Evolutionary conservation across 2,113 vertebrate species (phyloP), one percentile per base, ranked within the genome.

Genomic region (Hippocampus barbouri): DNA sequence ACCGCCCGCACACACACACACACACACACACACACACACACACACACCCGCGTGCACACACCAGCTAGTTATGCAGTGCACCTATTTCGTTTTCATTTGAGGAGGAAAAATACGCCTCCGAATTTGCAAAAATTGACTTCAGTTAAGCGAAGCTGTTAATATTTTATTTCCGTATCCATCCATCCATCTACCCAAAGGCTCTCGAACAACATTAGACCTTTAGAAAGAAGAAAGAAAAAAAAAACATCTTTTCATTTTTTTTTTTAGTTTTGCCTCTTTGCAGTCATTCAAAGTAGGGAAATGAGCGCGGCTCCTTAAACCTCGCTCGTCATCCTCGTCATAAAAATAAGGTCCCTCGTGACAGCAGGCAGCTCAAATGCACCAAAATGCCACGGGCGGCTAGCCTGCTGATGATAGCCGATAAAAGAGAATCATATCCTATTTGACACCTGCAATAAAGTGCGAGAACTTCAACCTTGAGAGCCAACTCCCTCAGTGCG

Each of bases 391-490:
- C 85, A 88, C 81, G 43, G 75, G 77, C 67, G 79, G 82, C 78
- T 82, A 57, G 68, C 79, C 81, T 72, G 74, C 81, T 75, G 82
- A 86, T 85, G 88, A 86, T 74, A 77, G 82, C 75, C 74, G 79
- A 89, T 90, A 90, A 90, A 91, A 88, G 80, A 85, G 88, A 89
- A 89, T 85, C 87, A 89, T 89, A 87, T 87, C 87, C 83, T 82
- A 89, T 89, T 91, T 90, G 89, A 91, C 88, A 87, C 84, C 80
- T 74, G 85, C 86, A 83, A 85, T 89, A 89, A 88, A 89, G 82
- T 66, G 83, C n/a, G 75, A 70, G 86, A 89, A 89, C 86, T 88
- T 89, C 88, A 87, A 91, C 88, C 88, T 90, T 90, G 88, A 88
- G 89, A 85, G 84, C 72, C 86, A 80, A 85, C 83, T 90, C 84